phyloP scores from a whole-genome alignment of 2,888 invertebrate genomes.

The Drosophila antonietae region DNA sequence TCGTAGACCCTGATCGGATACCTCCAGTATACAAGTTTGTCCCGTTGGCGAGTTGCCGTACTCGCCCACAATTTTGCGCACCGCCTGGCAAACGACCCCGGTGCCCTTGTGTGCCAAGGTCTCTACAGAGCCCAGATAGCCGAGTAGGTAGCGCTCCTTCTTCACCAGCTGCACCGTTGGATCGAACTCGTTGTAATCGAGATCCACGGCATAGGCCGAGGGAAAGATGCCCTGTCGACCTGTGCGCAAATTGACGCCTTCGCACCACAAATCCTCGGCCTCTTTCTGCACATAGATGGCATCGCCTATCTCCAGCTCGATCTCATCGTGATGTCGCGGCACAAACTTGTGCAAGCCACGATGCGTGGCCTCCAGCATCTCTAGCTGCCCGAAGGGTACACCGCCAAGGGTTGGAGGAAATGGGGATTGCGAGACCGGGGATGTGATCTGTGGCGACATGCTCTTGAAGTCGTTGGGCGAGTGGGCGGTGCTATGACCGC shows the following conservation, averaged over 20 bases:
- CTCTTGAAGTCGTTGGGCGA: conserved; percentile 96
- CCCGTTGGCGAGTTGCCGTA: conserved; percentile 89
- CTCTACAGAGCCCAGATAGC: conserved; percentile 98
- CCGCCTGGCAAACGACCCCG: conserved; percentile 96
- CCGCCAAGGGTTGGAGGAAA: conserved; percentile 89
- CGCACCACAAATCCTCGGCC: conserved; percentile 98
- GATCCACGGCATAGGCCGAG: conserved; percentile 97
- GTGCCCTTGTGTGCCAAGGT: conserved; percentile 99
- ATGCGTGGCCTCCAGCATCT: conserved; percentile 96
- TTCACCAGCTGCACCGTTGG: conserved; percentile 93
- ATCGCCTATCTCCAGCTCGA: conserved; percentile 98
- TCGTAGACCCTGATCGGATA: conserved; percentile 97
- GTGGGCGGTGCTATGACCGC: conserved; percentile 96
- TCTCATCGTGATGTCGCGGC: conserved; percentile 97
- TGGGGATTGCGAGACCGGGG: conserved; percentile 88
- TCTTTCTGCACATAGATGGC: conserved; percentile 98
- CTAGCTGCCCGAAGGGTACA: conserved; percentile 92
- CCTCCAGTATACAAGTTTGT: conserved; percentile 95
- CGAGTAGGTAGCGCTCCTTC: conserved; percentile 94
- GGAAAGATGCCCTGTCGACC: conserved; percentile 98
- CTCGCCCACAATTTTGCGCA: conserved; percentile 92
- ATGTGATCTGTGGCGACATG: conserved; percentile 89
- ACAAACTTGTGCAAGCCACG: conserved; percentile 98
- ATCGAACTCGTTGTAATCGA: conserved; percentile 98
- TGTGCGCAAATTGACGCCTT: conserved; percentile 97